phyloP scores from a whole-genome alignment of 2,797 vertebrate species.

The Pelodytes ibericus region DNA sequence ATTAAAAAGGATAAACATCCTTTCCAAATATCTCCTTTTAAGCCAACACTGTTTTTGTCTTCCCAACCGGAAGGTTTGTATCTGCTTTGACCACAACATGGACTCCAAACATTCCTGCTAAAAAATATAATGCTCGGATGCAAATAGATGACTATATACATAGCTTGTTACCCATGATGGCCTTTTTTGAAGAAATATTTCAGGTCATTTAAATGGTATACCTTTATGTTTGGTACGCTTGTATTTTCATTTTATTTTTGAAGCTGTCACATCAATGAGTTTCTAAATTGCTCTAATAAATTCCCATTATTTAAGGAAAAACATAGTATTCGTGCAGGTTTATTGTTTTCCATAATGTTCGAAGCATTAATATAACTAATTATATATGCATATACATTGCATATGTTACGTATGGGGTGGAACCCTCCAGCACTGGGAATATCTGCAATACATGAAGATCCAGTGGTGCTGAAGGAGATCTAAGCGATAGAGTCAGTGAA shows the following conservation, averaged over 20 bases:
- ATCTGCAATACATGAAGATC: constrained; percentile 24
- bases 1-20: not conserved
- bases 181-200: constrained; percentile 9
- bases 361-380: constrained; percentile 37
- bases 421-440: constrained; percentile 21
- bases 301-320: constrained; percentile 2
- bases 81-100: not conserved
- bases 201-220: not conserved
- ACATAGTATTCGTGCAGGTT: constrained; percentile 1
- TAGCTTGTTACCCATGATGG: constrained; percentile 17
- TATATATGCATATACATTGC: constrained; percentile 45
- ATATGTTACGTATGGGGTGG: constrained; percentile 35
- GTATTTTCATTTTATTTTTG: not conserved
- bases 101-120: constrained; percentile 22
- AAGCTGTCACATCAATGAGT: not conserved
- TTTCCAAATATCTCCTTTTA: not conserved
- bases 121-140: constrained; percentile 48
- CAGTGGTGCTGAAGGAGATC: constrained; percentile 31
- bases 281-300: constrained; percentile 18
- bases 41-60: not conserved
- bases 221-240: constrained; percentile 10
- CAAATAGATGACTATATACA: constrained; percentile 54
- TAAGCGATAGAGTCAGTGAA: constrained; percentile 4
- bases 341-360: constrained; percentile 17
- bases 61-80: not conserved